Evolutionary conservation across 2,113 vertebrate species (phyloP), one percentile per base, ranked within the genome.

Genomic region (Osmerus eperlanus): DNA sequence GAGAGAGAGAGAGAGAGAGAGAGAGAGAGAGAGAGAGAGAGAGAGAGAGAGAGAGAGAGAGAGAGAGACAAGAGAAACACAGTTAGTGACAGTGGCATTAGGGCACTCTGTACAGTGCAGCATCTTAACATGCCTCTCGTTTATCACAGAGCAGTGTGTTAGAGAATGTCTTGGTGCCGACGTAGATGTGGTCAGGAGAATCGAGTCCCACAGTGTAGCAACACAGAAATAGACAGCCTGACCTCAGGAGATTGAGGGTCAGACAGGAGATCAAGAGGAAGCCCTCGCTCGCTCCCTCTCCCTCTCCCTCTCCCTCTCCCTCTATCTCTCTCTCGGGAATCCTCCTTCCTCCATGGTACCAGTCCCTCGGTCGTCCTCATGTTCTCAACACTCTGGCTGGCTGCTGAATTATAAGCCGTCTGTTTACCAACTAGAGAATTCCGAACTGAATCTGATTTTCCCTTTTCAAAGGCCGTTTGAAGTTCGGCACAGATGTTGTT

Each of bases 341-440:
- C n/a, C 36, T 41, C 8, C 1, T 4, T 41, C 36, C 54, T n/a
- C 54, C 54, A 41, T 14, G 54, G 15, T 9, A 18, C 54, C 3
- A 12, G 4, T 36, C 21, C 25, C 53, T 58, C 29, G 28, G 12
- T 54, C 9, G 55, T 70, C 25, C 28, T 21, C 29, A 29, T 18
- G 41, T 18, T 23, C 47, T 47, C 21, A 71, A 19, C 7, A n/a
- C 52, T 72, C 64, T 3, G 54, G 70, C 78, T 72, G 63, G 78
- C 78, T 83, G 80, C 71, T 79, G 82, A 80, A 78, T 77, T 77
- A 77, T 79, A 80, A 80, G 54, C 60, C 52, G 68, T 63, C 77
- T 90, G 89, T 90, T 90, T 89, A 88, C 86, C 80, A 88, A 88
- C 80, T 70, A 52, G 68, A 83, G 80, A 90, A 84, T 87, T 79